phyloP scores from a whole-genome alignment of 2,888 invertebrate species.

The Dioctria linearis region DNA sequence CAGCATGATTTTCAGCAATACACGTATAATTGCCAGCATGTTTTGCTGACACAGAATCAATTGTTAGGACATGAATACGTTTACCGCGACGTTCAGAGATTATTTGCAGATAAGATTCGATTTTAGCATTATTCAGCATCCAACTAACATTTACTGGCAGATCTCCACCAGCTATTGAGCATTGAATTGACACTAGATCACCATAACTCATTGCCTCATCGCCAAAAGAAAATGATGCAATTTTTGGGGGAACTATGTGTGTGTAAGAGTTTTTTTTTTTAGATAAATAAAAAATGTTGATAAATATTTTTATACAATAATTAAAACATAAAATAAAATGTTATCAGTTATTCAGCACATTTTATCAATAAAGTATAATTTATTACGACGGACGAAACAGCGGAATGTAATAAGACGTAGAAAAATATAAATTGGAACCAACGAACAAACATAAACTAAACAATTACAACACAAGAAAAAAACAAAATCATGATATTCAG shows the following conservation, averaged over 20 bases:
- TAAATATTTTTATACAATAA: neutral
- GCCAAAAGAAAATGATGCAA: conserved; percentile 83
- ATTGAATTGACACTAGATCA: conserved; percentile 74
- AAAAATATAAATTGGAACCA: too few species aligned
- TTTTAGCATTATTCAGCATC: conserved; percentile 73
- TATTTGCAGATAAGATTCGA: conserved; percentile 69
- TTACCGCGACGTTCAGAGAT: conserved; percentile 70
- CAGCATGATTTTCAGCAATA: conserved; percentile 82
- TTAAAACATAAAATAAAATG: neutral
- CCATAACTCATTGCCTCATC: conserved; percentile 81
- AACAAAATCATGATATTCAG: neutral
- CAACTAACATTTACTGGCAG: conserved; percentile 76
- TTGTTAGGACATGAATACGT: conserved; percentile 75
- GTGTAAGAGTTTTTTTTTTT: neutral
- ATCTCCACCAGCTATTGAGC: conserved; percentile 74
- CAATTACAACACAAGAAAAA: neutral
- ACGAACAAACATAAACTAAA: too few species aligned
- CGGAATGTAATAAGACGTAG: too few species aligned
- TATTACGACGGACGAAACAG: too few species aligned
- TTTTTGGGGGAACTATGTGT: conserved; percentile 79
- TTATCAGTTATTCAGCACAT: neutral
- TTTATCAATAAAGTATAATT: neutral
- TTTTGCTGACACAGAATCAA: conserved; percentile 78
- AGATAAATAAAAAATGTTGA: too few species aligned
- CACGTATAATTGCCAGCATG: conserved; percentile 86